Evolutionary conservation across 2,888 invertebrate species (phyloP), one percentile per base, ranked within the genome.

Genomic region (Clostera curtula): DNA sequence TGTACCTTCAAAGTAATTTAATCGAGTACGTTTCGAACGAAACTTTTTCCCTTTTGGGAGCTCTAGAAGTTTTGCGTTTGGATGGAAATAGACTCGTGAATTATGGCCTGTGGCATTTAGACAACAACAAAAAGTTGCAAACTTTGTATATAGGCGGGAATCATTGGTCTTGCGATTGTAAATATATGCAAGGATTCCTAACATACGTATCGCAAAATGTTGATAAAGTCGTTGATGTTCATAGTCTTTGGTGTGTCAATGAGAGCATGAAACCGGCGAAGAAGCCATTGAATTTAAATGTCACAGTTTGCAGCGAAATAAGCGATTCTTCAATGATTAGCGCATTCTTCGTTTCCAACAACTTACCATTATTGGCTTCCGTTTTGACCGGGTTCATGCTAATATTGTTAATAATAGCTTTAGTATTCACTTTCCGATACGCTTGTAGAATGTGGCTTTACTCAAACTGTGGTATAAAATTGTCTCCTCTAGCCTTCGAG

Each of bases 111-210:
- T 93, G 93, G 90, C 90, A 92, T 68, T 85, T 93, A 58, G 86
- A 72, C 77, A 84, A 85, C 75, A 92, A 92, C 71, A 85, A 88
- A 36, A 87, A 89, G 46, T 76, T 95, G 49, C 89, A 88, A 52
- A 90, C 93, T 36, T 73, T 96, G 39, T 90, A 90, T 13, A 86
- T 96, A 36, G 91, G 93, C 19, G 88, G 89, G 50, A 96, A 96
- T 67, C 88, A 88, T 30, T 96, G 96, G 96, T 92, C 93, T 4
- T 96, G 96, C 58, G 90, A 93, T 32, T 96, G 96, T 79, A 92
- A 93, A 77, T 95, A 93, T 80, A 86, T 96, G 49, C 92, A 93
- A 71, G 91, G 92, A 36, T 86, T 95, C 46, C 89, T 93, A 23
- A 87, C 90, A 41, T 95, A 93, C 86, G 89, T 94, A 21, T 87